Base-by-base conservation (phyloP, 1,140 invertebrate genomes). In the Listronotus bonariensis region DNA sequence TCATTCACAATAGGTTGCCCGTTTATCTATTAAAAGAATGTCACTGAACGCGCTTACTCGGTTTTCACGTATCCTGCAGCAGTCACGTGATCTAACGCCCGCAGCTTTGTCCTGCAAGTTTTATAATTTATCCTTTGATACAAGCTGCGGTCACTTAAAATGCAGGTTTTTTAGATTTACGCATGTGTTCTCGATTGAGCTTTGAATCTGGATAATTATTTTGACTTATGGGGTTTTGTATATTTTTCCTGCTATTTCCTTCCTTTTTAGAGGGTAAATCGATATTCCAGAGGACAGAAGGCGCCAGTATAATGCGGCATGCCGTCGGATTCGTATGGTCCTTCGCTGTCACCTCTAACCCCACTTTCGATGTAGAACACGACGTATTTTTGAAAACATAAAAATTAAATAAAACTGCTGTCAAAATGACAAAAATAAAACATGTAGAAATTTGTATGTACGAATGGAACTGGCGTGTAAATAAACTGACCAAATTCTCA, bases 261-360 rank as follows among this genome's bases (percentile, higher is more conserved):
- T 34, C 48, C 18, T 26, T 18, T 51, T 34, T 14, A 11, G 12
- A 15, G 8, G 52, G 40, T 45, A 66, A 66, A 66, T 66, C 64
- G 52, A 66, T 66, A 66, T 43, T 48, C 2, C 6, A 36, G 32
- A 66, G 56, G 56, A 52, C 64, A 52, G 48, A 56, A 49, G 56
- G 56, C 64, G 64, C 64, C 56, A 66, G 64, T 66, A 31, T 55
- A 49, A 53, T 59, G 38, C 64, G 56, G 57, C 15, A 43, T 41
- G 64, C 40, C 41, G 55, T 38, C 34, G 56, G 56, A 60, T 48
- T 14, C 48, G 56, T 55, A 34, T 34, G 53, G 41, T 20, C 14
- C 15, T 17, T 53, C 26, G 15, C 43, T 42, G 48, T 18, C 12
- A 9, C 18, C 17, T 41, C 15, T 66, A 66, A 66, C 64, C 64